Percentiles rank a stretch among this genome's conserved stretches.
Evolutionary conservation across 1,140 invertebrate species (phyloP).

Genomic region (Chironomus striatipennis): DNA sequence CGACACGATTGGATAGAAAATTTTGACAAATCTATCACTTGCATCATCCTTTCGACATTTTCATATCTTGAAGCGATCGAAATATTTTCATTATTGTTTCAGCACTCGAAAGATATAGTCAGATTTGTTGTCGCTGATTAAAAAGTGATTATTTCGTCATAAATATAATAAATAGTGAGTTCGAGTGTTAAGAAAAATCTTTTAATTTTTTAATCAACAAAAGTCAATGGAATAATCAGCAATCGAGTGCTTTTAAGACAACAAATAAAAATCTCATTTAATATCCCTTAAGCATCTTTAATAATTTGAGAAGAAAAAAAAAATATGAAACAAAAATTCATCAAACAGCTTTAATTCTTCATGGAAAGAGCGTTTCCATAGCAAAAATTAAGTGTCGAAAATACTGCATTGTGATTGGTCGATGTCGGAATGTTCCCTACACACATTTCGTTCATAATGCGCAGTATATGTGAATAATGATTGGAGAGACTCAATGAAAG

Average conservation of each 20-base stretch:
- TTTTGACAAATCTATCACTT: background rate
- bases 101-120: background rate
- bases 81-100: background rate
- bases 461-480: background rate
- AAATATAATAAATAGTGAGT: background rate
- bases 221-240: background rate
- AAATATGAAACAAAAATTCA: background rate
- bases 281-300: background rate
- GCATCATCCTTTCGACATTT: background rate
- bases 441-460: background rate
- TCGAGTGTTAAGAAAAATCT: background rate
- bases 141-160: background rate
- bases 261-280: too few species aligned
- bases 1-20: background rate
- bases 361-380: background rate
- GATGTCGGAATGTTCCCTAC: background rate
- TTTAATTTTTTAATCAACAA: background rate
- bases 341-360: background rate
- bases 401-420: constrained; percentile 16
- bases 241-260: too few species aligned
- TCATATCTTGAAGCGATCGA: background rate
- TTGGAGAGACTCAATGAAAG: background rate
- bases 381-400: background rate
- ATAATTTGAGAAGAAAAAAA: background rate
- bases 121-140: background rate